phyloP scores from a whole-genome alignment of 2,888 invertebrate species.

The Agrotis exclamationis region DNA sequence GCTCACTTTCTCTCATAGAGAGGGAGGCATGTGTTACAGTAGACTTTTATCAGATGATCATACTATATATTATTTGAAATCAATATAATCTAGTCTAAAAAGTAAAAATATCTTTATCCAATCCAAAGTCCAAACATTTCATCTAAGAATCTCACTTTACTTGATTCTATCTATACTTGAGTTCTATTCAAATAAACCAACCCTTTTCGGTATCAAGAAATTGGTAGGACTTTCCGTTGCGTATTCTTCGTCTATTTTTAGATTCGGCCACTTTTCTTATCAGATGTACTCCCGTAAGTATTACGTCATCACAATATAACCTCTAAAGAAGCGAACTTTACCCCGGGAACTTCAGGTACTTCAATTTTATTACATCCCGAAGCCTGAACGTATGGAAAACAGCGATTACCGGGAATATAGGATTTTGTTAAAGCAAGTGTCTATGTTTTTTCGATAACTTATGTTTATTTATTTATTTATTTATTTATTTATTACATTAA shows the following conservation, averaged over 20 bases:
- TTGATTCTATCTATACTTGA: too few relatives aligned
- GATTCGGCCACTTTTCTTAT: background rate
- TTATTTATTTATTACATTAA: too few relatives aligned
- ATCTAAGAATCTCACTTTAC: too few relatives aligned
- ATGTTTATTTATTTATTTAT: too few relatives aligned
- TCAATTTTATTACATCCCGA: slow-evolving; percentile 42
- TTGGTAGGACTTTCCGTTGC: too few relatives aligned
- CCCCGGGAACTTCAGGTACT: slow-evolving; percentile 15
- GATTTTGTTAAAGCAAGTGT: background rate
- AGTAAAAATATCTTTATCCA: too few relatives aligned
- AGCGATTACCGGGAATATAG: slow-evolving; percentile 3
- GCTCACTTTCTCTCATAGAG: too few relatives aligned
- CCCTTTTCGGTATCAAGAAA: background rate
- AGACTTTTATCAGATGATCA: too few relatives aligned
- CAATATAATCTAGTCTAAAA: too few relatives aligned
- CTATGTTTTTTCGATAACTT: background rate
- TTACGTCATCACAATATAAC: slow-evolving; percentile 7
- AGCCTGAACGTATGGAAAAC: slow-evolving; percentile 12
- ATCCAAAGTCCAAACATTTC: too few relatives aligned
- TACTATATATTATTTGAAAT: too few relatives aligned
- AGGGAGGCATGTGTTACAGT: too few relatives aligned
- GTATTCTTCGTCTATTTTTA: background rate
- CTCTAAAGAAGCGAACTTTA: background rate
- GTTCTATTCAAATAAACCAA: background rate
- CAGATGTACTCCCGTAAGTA: background rate